Base-by-base conservation (phyloP, 2,113 vertebrate genomes). In the Bubo scandiacus region DNA sequence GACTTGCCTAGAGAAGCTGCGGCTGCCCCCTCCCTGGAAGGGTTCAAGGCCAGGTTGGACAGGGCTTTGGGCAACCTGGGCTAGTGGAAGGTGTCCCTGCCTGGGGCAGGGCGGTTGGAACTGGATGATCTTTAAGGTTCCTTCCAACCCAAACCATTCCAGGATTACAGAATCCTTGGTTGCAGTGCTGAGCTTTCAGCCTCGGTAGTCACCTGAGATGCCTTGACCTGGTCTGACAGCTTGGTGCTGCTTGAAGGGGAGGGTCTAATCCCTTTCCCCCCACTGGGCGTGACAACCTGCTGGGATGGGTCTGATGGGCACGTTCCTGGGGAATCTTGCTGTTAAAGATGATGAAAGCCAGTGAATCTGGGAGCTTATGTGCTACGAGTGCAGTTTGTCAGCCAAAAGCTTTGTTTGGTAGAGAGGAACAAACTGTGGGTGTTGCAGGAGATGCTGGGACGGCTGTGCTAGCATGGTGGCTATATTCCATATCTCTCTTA, bases 281-380 rank as follows among this genome's bases (percentile, higher is more conserved):
- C 36, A 2, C 8, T 0, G 2, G 26, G 9, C 3, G 0, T 3
- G 54, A 34, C 6, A 12, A 5, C 6, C 2, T 12, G 5, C 54
- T 59, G 27, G 29, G 22, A 10, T 12, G 16, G n/a, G 22, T 40
- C 22, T 10, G 43, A 21, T 3, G 10, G n/a, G 29, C 2, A 4
- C 0, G 9, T 49, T 59, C 49, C 54, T 22, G 22, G 21, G 68
- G 10, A 32, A 32, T 45, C 5, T 45, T 26, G 58, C 38, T 84
- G 38, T 36, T 62, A 12, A 54, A 63, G 57, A n/a, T 25, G 8
- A 11, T 34, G 54, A 13, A 12, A 29, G 47, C 20, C 25, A 58
- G 26, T 54, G 68, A 36, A 32, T 38, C 38, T 49, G 25, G 49
- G 38, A 30, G 26, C 32, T 73, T 19, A 3, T 10, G 38, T 5